Percentiles rank a stretch among this genome's conserved stretches.
Conservation (phyloP, 2,888 invertebrate genomes). For the Nomada lathburiana region DNA sequence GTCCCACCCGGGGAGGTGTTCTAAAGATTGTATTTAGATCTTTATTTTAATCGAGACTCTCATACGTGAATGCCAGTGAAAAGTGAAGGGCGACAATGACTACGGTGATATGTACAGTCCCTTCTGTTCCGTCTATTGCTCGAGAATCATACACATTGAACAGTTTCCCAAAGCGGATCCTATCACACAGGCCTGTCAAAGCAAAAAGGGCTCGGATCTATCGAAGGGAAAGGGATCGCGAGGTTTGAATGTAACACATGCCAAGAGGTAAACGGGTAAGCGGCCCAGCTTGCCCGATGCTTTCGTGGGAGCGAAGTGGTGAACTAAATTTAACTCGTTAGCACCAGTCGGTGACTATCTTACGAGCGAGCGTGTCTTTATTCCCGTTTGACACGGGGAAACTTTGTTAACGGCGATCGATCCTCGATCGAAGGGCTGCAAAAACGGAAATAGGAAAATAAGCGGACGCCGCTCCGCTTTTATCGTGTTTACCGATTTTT, state of each 20-base stretch:
- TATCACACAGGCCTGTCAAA: not conserved
- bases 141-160: not conserved
- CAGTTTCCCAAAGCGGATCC: not conserved
- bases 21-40: too few relatives aligned
- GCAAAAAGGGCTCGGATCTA: not conserved
- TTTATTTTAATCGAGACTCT: too few relatives aligned
- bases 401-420: constrained; percentile 32
- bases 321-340: constrained; percentile 69
- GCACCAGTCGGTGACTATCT: constrained; percentile 59
- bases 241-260: constrained; percentile 9
- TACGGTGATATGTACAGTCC: not conserved
- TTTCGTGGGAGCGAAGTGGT: constrained; percentile 59
- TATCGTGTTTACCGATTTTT: not conserved
- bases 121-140: not conserved
- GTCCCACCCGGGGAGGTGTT: too few relatives aligned
- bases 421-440: not conserved
- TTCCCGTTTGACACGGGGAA: constrained; percentile 24
- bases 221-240: constrained; percentile 3
- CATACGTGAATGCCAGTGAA: too few relatives aligned
- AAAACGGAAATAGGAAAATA: not conserved
- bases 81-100: not conserved
- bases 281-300: constrained; percentile 50
- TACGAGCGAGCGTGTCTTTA: constrained; percentile 43
- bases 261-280: constrained; percentile 44
- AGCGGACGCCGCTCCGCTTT: not conserved